phyloP scores from a whole-genome alignment of 1,140 invertebrate genomes.

The Drosophila rhopaloa region DNA sequence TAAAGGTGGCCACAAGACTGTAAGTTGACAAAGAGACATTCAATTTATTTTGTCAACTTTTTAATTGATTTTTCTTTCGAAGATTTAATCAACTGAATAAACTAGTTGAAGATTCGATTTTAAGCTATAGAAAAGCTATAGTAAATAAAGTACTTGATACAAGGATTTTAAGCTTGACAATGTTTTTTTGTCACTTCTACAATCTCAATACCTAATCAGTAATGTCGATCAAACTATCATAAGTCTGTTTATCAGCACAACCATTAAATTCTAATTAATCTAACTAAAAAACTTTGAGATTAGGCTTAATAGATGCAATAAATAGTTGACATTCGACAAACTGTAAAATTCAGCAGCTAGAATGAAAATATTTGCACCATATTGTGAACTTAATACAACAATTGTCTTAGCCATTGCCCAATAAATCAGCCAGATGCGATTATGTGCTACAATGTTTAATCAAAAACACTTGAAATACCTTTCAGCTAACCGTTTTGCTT shows the following conservation, averaged over 20 bases:
- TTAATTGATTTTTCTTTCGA: constrained; percentile 6
- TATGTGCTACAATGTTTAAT: constrained; percentile 17
- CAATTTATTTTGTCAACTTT: constrained; percentile 1
- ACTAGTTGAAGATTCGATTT: neutral
- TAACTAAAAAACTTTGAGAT: neutral
- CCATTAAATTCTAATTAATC: neutral
- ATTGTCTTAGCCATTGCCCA: neutral
- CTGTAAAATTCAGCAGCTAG: neutral
- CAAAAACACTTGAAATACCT: constrained; percentile 21
- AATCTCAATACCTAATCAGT: too few relatives aligned
- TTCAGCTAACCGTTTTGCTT: neutral
- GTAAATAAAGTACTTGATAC: too few relatives aligned
- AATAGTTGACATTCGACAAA: neutral
- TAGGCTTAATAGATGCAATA: neutral
- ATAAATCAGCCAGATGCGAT: neutral
- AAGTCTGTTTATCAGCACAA: neutral
- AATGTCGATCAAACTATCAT: too few relatives aligned
- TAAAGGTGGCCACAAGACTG: constrained; percentile 9
- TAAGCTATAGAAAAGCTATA: too few relatives aligned
- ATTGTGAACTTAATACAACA: neutral
- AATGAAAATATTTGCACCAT: neutral
- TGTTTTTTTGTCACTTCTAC: too few relatives aligned
- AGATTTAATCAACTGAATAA: neutral
- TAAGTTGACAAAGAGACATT: neutral
- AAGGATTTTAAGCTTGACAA: too few relatives aligned